Percentiles rank a stretch among this genome's conserved stretches.
Conservation (phyloP, 2,888 invertebrate genomes). For the Philereme transversata region DNA sequence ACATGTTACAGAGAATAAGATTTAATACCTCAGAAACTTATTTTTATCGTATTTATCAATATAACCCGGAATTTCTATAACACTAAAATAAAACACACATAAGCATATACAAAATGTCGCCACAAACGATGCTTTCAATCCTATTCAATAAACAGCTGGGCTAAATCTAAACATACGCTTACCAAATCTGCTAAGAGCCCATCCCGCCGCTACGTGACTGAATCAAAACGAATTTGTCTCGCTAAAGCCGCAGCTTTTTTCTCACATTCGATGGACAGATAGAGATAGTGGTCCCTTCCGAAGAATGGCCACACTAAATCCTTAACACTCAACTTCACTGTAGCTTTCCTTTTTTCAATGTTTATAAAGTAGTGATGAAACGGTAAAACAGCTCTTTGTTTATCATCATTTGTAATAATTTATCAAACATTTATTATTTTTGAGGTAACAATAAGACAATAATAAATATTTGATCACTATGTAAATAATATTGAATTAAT, state of each 20-base stretch:
- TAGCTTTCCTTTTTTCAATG: conserved; percentile 53
- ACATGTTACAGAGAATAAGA: no score
- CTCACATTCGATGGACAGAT: conserved; percentile 76
- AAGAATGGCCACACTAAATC: conserved; percentile 72
- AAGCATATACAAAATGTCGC: conserved; percentile 30
- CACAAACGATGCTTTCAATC: conserved; percentile 51
- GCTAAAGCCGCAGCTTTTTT: conserved; percentile 76
- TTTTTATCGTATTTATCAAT: not conserved
- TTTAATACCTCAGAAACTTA: no score
- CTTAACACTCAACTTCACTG: conserved; percentile 73
- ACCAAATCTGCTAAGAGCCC: conserved; percentile 76
- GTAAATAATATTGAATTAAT: no score
- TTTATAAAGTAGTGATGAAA: conserved; percentile 34
- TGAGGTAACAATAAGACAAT: no score
- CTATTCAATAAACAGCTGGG: conserved; percentile 69
- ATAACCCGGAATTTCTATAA: not conserved
- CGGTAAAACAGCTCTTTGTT: not conserved
- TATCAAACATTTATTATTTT: no score
- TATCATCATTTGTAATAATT: not conserved
- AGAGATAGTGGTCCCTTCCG: conserved; percentile 75
- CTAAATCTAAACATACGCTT: conserved; percentile 73
- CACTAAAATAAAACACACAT: conserved; percentile 9
- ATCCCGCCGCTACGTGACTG: conserved; percentile 76
- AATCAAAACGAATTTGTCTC: conserved; percentile 80
- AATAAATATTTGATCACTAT: no score